A percentile compares a stretch with the other conserved stretches of the same genome.
Conservation (phyloP, 2,888 invertebrate species). For the Ephialtes manifestator region DNA sequence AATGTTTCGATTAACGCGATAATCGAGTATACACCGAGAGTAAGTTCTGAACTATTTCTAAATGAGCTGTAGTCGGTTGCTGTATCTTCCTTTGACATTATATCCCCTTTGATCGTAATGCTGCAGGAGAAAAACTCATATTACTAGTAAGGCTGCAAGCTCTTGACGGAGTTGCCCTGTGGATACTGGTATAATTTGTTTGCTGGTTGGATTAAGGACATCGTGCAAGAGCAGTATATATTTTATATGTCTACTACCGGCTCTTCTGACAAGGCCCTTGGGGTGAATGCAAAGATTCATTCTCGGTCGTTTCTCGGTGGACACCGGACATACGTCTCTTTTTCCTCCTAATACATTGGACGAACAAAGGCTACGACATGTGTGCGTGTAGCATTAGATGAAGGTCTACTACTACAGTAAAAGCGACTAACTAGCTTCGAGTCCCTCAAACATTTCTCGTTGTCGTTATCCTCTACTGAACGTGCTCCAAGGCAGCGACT, state of each 20-base stretch:
- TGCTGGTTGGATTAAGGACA: constrained; percentile 65
- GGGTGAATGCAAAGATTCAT: constrained; percentile 64
- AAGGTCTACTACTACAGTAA: background rate
- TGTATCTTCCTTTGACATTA: background rate
- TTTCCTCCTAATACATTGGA: constrained; percentile 47
- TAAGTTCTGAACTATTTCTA: background rate
- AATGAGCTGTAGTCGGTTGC: background rate
- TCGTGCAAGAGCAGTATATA: constrained; percentile 12
- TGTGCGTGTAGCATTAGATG: constrained; percentile 12
- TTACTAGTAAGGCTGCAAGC: constrained; percentile 17
- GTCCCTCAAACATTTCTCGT: constrained; percentile 32
- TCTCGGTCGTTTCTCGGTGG: constrained; percentile 66
- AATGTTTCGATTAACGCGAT: background rate
- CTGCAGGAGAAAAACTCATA: constrained; percentile 6
- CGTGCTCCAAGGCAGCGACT: constrained; percentile 17
- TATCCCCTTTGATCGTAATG: background rate
- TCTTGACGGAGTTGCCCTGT: constrained; percentile 23
- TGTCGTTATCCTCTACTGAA: constrained; percentile 34
- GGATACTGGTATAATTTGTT: constrained; percentile 67
- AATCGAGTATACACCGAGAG: background rate
- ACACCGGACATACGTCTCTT: constrained; percentile 65
- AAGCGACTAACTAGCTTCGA: background rate
- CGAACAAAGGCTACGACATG: constrained; percentile 41
- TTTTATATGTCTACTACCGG: constrained; percentile 11
- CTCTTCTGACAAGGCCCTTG: constrained; percentile 28